Evolutionary conservation across 2,888 invertebrate species (phyloP).

Genomic region (Lampropteryx suffumata): DNA sequence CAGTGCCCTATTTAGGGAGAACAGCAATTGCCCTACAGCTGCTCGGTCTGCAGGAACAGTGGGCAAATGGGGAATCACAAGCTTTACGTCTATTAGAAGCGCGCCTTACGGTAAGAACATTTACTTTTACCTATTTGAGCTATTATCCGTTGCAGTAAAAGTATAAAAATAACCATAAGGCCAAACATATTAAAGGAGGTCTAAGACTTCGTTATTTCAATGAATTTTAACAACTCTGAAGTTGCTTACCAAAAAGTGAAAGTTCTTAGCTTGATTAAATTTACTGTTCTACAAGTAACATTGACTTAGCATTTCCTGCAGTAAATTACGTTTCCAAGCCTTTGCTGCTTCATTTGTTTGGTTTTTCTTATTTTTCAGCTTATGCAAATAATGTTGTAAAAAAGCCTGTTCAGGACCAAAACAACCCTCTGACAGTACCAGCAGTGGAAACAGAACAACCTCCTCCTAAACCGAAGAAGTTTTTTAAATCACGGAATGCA

Average conservation of each 20-base stretch:
- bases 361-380: constrained; percentile 57
- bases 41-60: constrained; percentile 95
- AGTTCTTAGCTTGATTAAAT: constrained; percentile 6
- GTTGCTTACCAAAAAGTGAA: constrained; percentile 19
- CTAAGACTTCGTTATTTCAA: neutral
- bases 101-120: constrained; percentile 86
- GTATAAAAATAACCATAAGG: neutral
- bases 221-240: neutral
- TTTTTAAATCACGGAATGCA: constrained; percentile 93
- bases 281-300: neutral
- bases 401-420: constrained; percentile 79
- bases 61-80: constrained; percentile 97
- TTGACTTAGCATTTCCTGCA: neutral
- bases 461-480: constrained; percentile 92
- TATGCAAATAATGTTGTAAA: constrained; percentile 67
- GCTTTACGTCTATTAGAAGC: constrained; percentile 94
- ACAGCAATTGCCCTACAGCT: constrained; percentile 93
- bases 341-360: no score
- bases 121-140: constrained; percentile 30
- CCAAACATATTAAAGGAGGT: neutral
- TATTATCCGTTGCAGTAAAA: neutral
- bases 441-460: constrained; percentile 78
- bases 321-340: neutral
- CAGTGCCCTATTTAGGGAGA: constrained; percentile 86
- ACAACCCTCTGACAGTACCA: constrained; percentile 80